Evolutionary conservation across 2,888 invertebrate species (phyloP).

Genomic region (Papilio elwesi): DNA sequence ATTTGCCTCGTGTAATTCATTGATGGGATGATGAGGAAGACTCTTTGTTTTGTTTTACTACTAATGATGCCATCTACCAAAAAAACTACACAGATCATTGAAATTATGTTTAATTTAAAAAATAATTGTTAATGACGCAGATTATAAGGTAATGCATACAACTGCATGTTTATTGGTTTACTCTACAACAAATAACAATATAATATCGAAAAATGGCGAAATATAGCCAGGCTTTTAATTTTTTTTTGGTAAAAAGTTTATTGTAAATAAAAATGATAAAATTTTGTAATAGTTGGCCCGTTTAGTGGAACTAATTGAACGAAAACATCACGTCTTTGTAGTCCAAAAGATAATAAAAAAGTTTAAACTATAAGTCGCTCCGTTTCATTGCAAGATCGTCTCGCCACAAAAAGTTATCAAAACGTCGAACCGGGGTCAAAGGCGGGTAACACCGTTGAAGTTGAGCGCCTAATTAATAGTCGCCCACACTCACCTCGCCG

Average conservation of each 20-base stretch:
- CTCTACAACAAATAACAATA: too few relatives aligned
- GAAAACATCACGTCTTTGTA: constrained; percentile 34
- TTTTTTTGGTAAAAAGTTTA: not conserved
- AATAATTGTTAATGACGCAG: not conserved
- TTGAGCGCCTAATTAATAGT: constrained; percentile 74
- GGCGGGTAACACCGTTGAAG: constrained; percentile 63
- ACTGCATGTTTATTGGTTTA: too few relatives aligned
- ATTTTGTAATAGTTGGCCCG: constrained; percentile 15
- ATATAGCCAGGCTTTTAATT: constrained; percentile 1
- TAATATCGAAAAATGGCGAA: not conserved
- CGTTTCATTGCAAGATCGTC: constrained; percentile 27
- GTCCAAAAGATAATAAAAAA: constrained; percentile 17
- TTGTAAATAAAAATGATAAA: constrained; percentile 10
- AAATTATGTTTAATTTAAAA: constrained; percentile 10
- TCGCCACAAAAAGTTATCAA: constrained; percentile 58
- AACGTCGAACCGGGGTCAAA: constrained; percentile 40
- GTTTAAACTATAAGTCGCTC: constrained; percentile 16
- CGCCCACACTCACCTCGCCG: constrained; percentile 64
- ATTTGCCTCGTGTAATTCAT: constrained; percentile 49
- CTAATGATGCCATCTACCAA: constrained; percentile 71
- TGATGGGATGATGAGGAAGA: constrained; percentile 48
- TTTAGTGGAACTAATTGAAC: constrained; percentile 28
- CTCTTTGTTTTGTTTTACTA: constrained; percentile 58
- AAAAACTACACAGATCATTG: constrained; percentile 39
- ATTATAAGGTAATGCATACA: too few relatives aligned